Percentiles rank a stretch among this genome's conserved stretches.
These are phyloP conservation scores for Henricia sp. DNA, from an alignment of 53 echinoderm and acorn worm genomes.

Conservation along the genomic window DNA sequence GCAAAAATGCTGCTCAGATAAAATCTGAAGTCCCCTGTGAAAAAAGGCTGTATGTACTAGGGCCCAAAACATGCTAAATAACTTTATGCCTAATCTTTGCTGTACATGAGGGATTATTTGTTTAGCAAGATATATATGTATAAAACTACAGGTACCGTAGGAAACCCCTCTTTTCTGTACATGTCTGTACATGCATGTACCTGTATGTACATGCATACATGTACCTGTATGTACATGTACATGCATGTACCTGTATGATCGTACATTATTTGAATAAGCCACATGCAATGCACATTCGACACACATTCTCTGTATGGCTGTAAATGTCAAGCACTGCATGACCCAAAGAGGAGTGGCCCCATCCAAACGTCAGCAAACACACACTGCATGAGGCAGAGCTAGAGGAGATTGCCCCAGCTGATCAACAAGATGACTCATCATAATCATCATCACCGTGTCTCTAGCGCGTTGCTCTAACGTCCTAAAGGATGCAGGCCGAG, in stretches of 20 bases:
- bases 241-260: neutral
- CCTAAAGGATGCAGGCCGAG: slow-evolving; percentile 2
- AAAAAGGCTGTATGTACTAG: no score
- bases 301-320: neutral
- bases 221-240: neutral
- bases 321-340: slow-evolving; percentile 24
- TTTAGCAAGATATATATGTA: neutral
- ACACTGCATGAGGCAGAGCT: neutral
- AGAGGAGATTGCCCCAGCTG: slow-evolving; percentile 53
- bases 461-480: neutral
- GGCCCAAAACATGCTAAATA: no score
- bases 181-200: neutral
- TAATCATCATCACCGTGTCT: neutral
- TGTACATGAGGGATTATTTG: no score
- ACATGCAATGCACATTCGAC: neutral
- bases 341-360: neutral
- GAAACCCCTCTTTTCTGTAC: no score
- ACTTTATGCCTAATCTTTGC: neutral
- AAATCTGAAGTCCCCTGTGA: no score
- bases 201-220: neutral
- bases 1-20: no score
- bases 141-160: neutral
- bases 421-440: slow-evolving; percentile 44
- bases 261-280: neutral
- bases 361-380: neutral